Conservation (phyloP, 2,888 invertebrate genomes). For the Aproaerema taeniolella region DNA sequence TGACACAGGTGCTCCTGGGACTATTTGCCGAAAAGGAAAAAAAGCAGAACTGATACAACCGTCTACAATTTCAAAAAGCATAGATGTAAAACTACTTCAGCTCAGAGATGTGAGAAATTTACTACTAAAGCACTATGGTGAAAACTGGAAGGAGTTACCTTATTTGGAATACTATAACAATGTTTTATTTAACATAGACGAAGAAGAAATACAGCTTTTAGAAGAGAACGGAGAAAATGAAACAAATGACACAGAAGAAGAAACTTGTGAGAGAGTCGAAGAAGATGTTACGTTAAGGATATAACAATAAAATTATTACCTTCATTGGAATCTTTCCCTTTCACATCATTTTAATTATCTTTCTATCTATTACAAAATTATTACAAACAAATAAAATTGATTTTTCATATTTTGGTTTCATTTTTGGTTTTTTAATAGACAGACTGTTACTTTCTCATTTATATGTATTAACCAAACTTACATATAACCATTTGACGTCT, state of each 20-base stretch:
- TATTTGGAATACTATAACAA: slow-evolving; percentile 1
- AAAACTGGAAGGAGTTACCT: slow-evolving; percentile 5
- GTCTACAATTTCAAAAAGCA: slow-evolving; percentile 9
- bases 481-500: no score
- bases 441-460: slow-evolving; percentile 7
- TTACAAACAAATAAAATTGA: slow-evolving; percentile 8
- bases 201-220: slow-evolving; percentile 1
- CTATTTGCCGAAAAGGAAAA: slow-evolving; percentile 9
- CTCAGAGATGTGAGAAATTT: slow-evolving; percentile 10
- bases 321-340: slow-evolving; percentile 7
- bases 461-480: slow-evolving; percentile 12
- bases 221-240: slow-evolving; percentile 1
- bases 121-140: slow-evolving; percentile 10
- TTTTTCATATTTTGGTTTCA: slow-evolving; percentile 6
- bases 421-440: slow-evolving; percentile 5
- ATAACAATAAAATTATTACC: slow-evolving; percentile 5
- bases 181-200: slow-evolving; percentile 1
- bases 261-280: slow-evolving; percentile 1
- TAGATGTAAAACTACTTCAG: slow-evolving; percentile 10
- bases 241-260: slow-evolving; percentile 1
- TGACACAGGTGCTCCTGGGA: slow-evolving; percentile 10
- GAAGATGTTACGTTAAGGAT: slow-evolving; percentile 1
- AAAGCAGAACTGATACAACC: slow-evolving; percentile 10
- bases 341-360: slow-evolving; percentile 6
- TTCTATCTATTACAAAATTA: slow-evolving; percentile 7